Evolutionary conservation across 1,140 invertebrate species (phyloP), one percentile per base, ranked within the genome.

Genomic region (Neodiprion pinetum): DNA sequence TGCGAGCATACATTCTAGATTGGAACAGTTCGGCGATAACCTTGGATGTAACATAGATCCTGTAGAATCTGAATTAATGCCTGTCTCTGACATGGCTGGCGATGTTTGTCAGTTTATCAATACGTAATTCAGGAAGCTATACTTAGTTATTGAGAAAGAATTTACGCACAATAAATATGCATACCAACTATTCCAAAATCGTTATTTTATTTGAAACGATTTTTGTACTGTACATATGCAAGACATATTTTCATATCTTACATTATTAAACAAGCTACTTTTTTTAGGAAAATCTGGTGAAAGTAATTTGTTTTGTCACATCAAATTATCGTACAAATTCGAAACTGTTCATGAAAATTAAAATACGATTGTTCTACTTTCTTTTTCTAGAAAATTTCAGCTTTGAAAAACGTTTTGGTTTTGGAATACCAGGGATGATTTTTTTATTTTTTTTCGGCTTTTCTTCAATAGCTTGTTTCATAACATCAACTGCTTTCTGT

Each of bases 401-500:
- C n/a, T 61, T 61, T 4, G 53, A 61, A 61, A 61, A 5, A 61
- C 53, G 53, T 61, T 61, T 61, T 61, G 8, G 11, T 17, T 17
- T 61, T 17, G 53, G 53, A 61, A 61, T 61, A 5, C 53, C 53
- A 61, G 53, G 53, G 11, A 9, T 61, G 11, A 72, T 83, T 61
- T 77, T 74, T 76, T 84, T 83, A 70, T 77, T 84, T 72, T 83
- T 82, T 23, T 79, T 79, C 0, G 84, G 80, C 75, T 79, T 75
- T 7, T 84, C 76, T 50, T 82, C 70, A 9, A 86, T 85, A 0
- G 87, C 85, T 28, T 85, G 87, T 78, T 90, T 90, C 91, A 93
- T 92, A 2, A 91, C 84, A 82, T 92, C 88, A 11, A 89, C 78
- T 80, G 88, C 83, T 84, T 90, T 84, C 87, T 91, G 72, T 1